Conservation (phyloP, 2,797 vertebrate species). For the Tragopan temminckii region DNA sequence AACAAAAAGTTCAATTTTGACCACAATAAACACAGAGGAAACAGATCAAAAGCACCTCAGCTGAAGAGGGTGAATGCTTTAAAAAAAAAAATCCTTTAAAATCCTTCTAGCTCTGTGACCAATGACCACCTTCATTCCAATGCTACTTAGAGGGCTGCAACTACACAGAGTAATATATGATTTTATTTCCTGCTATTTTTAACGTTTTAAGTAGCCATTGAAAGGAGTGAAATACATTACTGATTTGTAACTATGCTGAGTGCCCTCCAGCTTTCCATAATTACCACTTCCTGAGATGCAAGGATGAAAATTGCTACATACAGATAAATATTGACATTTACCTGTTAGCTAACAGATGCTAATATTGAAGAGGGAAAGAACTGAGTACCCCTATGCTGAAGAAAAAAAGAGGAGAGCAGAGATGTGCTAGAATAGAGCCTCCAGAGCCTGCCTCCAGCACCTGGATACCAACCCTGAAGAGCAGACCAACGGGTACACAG, state of each 20-base stretch:
- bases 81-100: slow-evolving; percentile 29
- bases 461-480: background rate
- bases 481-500: background rate
- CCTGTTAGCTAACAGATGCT: background rate
- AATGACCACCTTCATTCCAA: background rate
- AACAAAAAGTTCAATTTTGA: slow-evolving; percentile 58
- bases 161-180: background rate
- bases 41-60: slow-evolving; percentile 1
- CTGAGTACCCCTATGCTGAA: background rate
- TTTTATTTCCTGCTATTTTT: background rate
- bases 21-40: slow-evolving; percentile 43
- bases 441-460: background rate
- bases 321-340: background rate
- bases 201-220: background rate
- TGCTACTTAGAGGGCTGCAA: background rate
- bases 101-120: background rate
- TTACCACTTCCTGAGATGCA: background rate
- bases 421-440: background rate
- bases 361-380: background rate
- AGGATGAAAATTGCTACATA: background rate
- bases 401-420: background rate
- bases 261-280: background rate
- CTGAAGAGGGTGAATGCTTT: slow-evolving; percentile 14
- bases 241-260: background rate
- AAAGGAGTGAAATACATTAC: background rate